Conservation (phyloP, 2,888 invertebrate species). For the Priocnemis perturbator region DNA sequence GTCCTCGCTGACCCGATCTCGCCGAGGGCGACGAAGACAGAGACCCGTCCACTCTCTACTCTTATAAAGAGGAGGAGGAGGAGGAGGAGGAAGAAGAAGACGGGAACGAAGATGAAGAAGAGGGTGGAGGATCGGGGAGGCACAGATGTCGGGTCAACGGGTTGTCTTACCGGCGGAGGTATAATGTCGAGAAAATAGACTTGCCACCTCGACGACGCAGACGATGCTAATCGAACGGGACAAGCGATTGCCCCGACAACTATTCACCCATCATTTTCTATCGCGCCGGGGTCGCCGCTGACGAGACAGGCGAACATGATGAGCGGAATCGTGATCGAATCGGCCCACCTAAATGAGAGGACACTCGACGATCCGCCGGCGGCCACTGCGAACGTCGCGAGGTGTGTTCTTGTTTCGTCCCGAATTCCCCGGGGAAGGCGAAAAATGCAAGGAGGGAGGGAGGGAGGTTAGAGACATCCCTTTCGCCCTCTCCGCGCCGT, state of each 20-base stretch:
- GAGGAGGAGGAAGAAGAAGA: slow-evolving; percentile 35
- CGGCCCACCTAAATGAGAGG: not conserved
- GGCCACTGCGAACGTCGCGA: slow-evolving; percentile 11
- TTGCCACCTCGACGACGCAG: too few relatives aligned
- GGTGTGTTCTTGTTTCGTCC: slow-evolving; percentile 37
- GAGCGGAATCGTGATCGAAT: slow-evolving; percentile 5
- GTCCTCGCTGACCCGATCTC: slow-evolving; percentile 30
- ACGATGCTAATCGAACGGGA: too few relatives aligned
- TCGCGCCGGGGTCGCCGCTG: not conserved
- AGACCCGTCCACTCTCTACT: slow-evolving; percentile 17
- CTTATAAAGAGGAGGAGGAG: slow-evolving; percentile 41
- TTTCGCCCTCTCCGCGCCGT: slow-evolving; percentile 29
- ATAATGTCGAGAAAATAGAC: not conserved
- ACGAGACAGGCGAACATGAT: too few relatives aligned
- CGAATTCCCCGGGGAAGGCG: slow-evolving; percentile 31
- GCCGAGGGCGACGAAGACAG: slow-evolving; percentile 20
- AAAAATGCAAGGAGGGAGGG: slow-evolving; percentile 34
- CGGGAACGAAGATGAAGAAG: slow-evolving; percentile 12
- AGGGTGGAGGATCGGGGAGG: slow-evolving; percentile 9
- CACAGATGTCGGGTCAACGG: slow-evolving; percentile 18
- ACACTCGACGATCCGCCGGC: slow-evolving; percentile 28
- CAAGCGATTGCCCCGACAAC: not conserved
- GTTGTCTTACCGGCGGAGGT: slow-evolving; percentile 11
- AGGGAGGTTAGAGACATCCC: slow-evolving; percentile 30
- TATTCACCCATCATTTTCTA: not conserved